Percentiles rank a stretch among this genome's conserved stretches.
Evolutionary conservation across 2,113 vertebrate genomes (phyloP).

Genomic region (Accipiter virgatus): DNA sequence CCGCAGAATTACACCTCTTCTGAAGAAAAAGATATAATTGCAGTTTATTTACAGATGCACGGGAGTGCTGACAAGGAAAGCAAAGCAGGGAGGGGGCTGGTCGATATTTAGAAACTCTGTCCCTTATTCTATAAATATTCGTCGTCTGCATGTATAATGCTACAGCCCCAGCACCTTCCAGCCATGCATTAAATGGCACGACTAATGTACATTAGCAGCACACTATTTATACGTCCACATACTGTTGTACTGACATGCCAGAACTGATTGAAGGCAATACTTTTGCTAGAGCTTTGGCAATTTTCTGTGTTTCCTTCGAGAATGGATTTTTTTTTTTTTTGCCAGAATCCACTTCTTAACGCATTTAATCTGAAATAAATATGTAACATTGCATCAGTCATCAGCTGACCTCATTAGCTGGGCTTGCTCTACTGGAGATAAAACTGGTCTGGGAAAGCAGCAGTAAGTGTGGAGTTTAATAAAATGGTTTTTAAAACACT

Average conservation of each 20-base stretch:
- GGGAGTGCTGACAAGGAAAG: background rate
- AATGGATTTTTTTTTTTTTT: background rate
- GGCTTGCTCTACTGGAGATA: background rate
- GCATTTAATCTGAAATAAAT: background rate
- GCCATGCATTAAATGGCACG: rapidly evolving
- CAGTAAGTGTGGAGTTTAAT: background rate
- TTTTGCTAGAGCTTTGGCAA: background rate
- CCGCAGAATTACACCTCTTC: background rate
- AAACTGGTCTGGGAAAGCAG: background rate
- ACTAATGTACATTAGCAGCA: background rate
- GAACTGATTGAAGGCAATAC: background rate
- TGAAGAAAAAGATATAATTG: background rate
- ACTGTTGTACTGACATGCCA: background rate
- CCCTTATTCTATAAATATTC: background rate
- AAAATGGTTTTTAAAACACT: background rate
- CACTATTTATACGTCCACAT: background rate
- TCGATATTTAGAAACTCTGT: rapidly evolving
- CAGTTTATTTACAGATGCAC: background rate
- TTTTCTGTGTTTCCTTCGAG: background rate
- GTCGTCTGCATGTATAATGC: rapidly evolving
- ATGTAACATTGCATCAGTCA: background rate
- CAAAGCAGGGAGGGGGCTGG: background rate
- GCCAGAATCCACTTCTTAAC: background rate
- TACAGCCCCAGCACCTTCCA: background rate
- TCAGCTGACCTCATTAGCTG: background rate